Percentiles rank a stretch among this genome's conserved stretches.
phyloP scores from a whole-genome alignment of 2,113 vertebrate species.

The Phalacrocorax aristotelis region DNA sequence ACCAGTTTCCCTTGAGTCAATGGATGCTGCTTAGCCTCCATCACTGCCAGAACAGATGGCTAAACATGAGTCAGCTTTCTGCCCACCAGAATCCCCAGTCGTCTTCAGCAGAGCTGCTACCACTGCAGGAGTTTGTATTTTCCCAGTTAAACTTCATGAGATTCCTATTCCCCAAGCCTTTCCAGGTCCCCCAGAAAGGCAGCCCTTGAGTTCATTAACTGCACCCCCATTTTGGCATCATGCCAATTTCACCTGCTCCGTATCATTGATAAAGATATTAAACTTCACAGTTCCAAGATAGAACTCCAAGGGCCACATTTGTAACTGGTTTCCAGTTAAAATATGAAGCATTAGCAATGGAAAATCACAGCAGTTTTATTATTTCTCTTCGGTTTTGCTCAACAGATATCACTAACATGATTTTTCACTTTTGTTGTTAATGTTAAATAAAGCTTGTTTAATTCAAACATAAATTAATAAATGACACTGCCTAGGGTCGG shows the following conservation, averaged over 20 bases:
- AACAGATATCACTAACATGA: background rate
- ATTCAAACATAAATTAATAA: background rate
- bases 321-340: background rate
- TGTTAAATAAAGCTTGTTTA: background rate
- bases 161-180: background rate
- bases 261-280: background rate
- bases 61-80: background rate
- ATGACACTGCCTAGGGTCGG: background rate
- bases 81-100: background rate
- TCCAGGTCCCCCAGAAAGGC: background rate
- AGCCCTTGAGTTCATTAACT: background rate
- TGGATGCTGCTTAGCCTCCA: background rate
- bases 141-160: background rate
- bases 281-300: accelerated
- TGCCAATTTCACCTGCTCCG: background rate
- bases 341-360: background rate
- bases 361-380: background rate
- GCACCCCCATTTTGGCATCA: no score
- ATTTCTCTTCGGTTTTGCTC: background rate
- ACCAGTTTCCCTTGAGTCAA: background rate
- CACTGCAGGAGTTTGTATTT: background rate
- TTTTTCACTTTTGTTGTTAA: background rate
- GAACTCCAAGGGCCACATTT: no score
- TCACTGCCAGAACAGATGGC: background rate
- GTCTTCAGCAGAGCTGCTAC: background rate